Base-by-base conservation (phyloP, 1,140 invertebrate species). In the Marisa cornuarietis region DNA sequence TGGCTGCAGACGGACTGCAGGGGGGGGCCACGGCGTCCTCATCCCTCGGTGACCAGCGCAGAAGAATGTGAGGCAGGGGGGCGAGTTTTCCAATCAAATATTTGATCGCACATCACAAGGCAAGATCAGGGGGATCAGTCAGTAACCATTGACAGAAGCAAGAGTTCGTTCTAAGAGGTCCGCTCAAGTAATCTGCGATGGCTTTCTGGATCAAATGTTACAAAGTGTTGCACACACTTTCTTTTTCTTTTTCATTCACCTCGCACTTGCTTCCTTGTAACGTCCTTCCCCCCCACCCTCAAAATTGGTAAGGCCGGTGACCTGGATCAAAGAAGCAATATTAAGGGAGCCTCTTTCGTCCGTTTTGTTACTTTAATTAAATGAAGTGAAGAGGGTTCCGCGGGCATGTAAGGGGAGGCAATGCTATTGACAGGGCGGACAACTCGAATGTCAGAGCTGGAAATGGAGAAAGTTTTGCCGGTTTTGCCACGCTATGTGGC, bases 401-500 rank as follows among this genome's bases (percentile, higher is more conserved):
- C 11, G 65, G 65, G 11, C 65, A 68, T 31, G 65, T 58, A 58
- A 58, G 8, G 65, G n/a, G 26, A 31, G 65, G 65, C 26, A 31
- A 68, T n/a, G 65, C 65, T 68, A 68, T 68, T 68, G 65, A 68
- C 65, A 68, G 65, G 65, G 65, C 65, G 65, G 65, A 68, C 65
- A 68, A 58, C 54, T 58, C 54, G 54, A 58, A 58, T 58, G 54
- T 58, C 54, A 58, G 54, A 58, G 11, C 54, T 58, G 54, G 4
- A 58, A 58, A 58, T 58, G 54, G 54, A 58, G 54, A 58, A 58
- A 58, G 54, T 11, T 58, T 18, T 18, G 16, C 13, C 65, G 65
- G 65, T 6, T n/a, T 31, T 2, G 65, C 65, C 65, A 31, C 65
- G 65, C 65, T 31, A 31, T 6, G 65, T n/a, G 65, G 10, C 65